Base-by-base conservation (phyloP, 2,797 vertebrate species). In the Enteromius anoplus region DNA sequence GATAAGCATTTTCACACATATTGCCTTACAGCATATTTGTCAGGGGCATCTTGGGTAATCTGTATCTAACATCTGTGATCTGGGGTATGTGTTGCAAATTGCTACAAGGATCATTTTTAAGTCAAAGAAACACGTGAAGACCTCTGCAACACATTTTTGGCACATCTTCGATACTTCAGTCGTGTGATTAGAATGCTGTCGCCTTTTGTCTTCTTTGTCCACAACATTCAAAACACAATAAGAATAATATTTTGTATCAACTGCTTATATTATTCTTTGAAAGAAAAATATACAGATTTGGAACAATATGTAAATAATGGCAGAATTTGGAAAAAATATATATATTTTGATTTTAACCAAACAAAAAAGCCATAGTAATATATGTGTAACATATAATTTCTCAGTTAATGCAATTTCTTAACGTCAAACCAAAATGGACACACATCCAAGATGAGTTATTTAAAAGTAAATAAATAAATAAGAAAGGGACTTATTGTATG, bases 71-170 rank as follows among this genome's bases (percentile, higher is more conserved):
- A 81, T 62, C 42, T 64, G 29, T 51, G 17, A 65, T 26, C 14
- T 81, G 15, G 47, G 45, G 9, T 8, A 26, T 65, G 58, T 47
- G 69, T 73, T 64, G 60, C 60, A 72, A 75, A 65, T 75, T 34
- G 15, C 9, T 81, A 19, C 58, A 64, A 72, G 51, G 26, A 40
- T 80, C 75, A 60, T 60, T 76, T 58, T 14, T 23, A 58, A 75
- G 37, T 76, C 68, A 64, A 49, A 40, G 23, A 72, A 71, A 26
- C 69, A 47, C 15, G 21, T n/a, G 10, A 60, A 60, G 68, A 47
- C 6, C 26, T n/a, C 53, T 64, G n/a, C 14, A 49, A 55, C 66
- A 71, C 15, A 70, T 71, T 23, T 58, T 64, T 64, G 42, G 26
- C 12, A 9, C 2, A 1, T 60, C 53, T 80, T 15, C 5, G 51